These are phyloP conservation scores for Drosophila pegasa DNA, from an alignment of 2,888 invertebrate species.

Conservation along the genomic window DNA sequence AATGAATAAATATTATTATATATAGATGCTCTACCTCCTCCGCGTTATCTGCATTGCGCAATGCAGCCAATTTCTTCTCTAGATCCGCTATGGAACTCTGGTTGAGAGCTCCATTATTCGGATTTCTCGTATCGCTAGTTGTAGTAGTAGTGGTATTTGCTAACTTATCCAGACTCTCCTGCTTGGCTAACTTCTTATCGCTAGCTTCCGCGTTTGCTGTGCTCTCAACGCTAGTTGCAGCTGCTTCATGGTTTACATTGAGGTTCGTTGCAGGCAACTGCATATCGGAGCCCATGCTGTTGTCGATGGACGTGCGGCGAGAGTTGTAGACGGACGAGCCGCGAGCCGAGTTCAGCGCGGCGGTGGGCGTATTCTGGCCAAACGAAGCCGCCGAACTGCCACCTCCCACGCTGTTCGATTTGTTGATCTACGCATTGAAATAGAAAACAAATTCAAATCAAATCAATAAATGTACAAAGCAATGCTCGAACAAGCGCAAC, in stretches of 20 bases:
- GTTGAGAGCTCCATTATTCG: constrained; percentile 68
- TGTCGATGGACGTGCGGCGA: constrained; percentile 83
- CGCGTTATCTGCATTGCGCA: constrained; percentile 83
- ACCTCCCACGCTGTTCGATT: constrained; percentile 52
- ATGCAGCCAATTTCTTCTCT: constrained; percentile 86
- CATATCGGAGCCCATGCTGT: constrained; percentile 80
- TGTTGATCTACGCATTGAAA: constrained; percentile 53
- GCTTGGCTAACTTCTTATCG: constrained; percentile 78
- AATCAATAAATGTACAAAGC: neutral
- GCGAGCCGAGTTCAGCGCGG: constrained; percentile 72
- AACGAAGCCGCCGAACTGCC: constrained; percentile 59
- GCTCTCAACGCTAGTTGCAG: constrained; percentile 33
- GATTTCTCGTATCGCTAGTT: constrained; percentile 41
- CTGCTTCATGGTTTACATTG: constrained; percentile 66
- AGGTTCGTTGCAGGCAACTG: constrained; percentile 75
- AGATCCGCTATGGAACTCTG: constrained; percentile 86
- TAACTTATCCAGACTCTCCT: constrained; percentile 80
- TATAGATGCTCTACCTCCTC: constrained; percentile 68
- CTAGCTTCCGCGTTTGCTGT: constrained; percentile 38
- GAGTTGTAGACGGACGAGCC: constrained; percentile 84
- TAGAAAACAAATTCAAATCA: neutral
- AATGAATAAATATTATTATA: neutral
- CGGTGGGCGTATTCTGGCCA: constrained; percentile 81
- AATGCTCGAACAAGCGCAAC: constrained; percentile 31
- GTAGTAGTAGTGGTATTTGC: constrained; percentile 39